Conservation (phyloP, 2,797 vertebrate genomes). For the Phataginus tetradactyla region DNA sequence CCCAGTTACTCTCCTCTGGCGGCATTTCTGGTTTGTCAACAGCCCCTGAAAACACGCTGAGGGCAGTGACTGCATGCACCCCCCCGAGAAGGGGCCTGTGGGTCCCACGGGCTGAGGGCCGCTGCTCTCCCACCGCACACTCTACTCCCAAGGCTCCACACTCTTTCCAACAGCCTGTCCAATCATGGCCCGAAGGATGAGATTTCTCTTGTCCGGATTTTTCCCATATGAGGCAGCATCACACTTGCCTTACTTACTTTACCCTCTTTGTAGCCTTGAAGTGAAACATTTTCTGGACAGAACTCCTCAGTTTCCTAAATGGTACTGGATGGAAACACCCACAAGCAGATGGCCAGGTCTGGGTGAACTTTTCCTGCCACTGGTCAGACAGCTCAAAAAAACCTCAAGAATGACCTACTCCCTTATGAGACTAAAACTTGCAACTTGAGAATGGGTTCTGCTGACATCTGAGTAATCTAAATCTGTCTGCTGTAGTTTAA, state of each 20-base stretch:
- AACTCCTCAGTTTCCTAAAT: not conserved
- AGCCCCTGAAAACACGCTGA: not conserved
- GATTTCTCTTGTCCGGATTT: not conserved
- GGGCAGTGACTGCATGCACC: not conserved
- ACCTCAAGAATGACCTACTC: not conserved
- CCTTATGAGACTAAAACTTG: not conserved
- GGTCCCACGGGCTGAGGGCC: not conserved
- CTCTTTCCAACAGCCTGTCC: not conserved
- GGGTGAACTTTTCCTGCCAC: not conserved
- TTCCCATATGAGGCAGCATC: not conserved
- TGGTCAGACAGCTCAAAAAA: not conserved
- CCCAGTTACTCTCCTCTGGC: not conserved
- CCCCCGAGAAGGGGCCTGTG: not conserved
- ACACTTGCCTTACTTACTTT: not conserved
- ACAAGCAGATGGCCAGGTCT: not conserved
- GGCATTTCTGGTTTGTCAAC: not conserved
- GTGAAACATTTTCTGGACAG: not conserved
- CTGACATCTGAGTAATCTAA: not conserved
- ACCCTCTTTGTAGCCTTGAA: not conserved
- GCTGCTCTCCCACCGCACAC: not conserved
- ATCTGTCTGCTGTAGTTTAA: not conserved
- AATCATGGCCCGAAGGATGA: not conserved
- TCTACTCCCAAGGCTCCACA: fast-evolving
- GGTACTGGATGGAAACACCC: not conserved
- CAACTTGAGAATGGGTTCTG: not conserved